Evolutionary conservation across 1,140 invertebrate species (phyloP), one percentile per base, ranked within the genome.

Genomic region (Drosophila eugracilis): DNA sequence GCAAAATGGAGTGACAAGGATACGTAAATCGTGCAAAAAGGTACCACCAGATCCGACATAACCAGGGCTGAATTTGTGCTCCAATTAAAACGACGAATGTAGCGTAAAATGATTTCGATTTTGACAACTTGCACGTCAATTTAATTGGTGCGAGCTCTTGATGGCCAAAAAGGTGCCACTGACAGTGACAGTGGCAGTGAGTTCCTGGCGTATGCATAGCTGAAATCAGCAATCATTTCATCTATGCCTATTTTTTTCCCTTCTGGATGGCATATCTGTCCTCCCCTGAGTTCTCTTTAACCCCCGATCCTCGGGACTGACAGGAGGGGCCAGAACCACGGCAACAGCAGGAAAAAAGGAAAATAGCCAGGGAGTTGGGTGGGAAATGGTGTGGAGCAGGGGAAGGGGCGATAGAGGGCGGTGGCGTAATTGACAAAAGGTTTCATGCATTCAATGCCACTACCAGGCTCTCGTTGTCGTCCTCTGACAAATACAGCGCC

Each of bases 221-320:
- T 89, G 83, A 78, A 89, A 78, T 83, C 83, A 78, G 78, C 83
- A 78, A 88, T 75, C 81, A 86, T 86, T 86, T 74, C 63, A 86
- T 86, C 73, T 86, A 75, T 81, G 73, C 77, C 73, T 58, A 71
- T 77, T 81, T 85, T 79, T 70, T 79, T 24, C 58, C 21, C 37
- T 47, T 47, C 34, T 22, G 54, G 34, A 47, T 53, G 30, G 34
- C 44, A 26, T 50, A 28, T 32, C 42, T 34, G 48, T 32, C 19
- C 24, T 36, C 32, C 15, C 30, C 28, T 30, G 9, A 10, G 12
- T 17, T 21, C 26, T 41, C 59, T 47, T 17, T 17, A 58, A 22
- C 48, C 39, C 24, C 24, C 34, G 41, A 32, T 55, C 41, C 60
- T 36, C 79, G 76, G 26, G 53, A 58, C 32, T 76, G 72, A 65